Evolutionary conservation across 2,797 vertebrate genomes (phyloP), one percentile per base, ranked within the genome.

Genomic region (Leptatherina wallacei): DNA sequence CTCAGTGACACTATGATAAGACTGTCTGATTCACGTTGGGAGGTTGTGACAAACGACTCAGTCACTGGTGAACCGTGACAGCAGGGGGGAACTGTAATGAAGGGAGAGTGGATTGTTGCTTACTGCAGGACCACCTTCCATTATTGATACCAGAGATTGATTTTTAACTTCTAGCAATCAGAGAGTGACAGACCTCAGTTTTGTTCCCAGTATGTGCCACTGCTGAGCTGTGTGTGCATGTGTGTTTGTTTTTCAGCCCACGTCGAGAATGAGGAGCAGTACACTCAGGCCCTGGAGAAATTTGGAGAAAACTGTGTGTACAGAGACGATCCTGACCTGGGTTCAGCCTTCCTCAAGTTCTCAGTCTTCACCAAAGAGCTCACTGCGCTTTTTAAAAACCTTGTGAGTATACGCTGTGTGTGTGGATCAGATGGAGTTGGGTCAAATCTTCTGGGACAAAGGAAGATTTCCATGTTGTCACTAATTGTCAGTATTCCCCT

Each of bases 361-460:
- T 98, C 98, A 0, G 98, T 99, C 85, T 99, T 99, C 84, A 99
- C 98, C 74, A 99, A 99, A 93, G 98, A 99, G 92, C 92, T 99
- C 85, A 98, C 98, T 0, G 97, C 98, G 3, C 97, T 99, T 85
- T 99, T 99, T 94, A 99, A 99, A 94, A 99, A 99, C 92, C 93
- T 99, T 94, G 98, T 99, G 90, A 95, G 96, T 86, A 12, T n/a
- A 8, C 5, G 0, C 5, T 49, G 9, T 35, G 14, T 49, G 56
- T 49, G 24, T 57, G 12, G 36, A 18, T 56, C n/a, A 6, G n/a
- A 64, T 44, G 18, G 38, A 18, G 35, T 40, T 60, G 9, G 35
- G 40, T 60, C 12, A 68, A 73, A 52, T 68, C 77, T 65, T 56
- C 73, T 12, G 58, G 74, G 70, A 68, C 35, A 30, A 61, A 71